phyloP scores from a whole-genome alignment of 1,140 invertebrate species.

The Pararge aegeria region DNA sequence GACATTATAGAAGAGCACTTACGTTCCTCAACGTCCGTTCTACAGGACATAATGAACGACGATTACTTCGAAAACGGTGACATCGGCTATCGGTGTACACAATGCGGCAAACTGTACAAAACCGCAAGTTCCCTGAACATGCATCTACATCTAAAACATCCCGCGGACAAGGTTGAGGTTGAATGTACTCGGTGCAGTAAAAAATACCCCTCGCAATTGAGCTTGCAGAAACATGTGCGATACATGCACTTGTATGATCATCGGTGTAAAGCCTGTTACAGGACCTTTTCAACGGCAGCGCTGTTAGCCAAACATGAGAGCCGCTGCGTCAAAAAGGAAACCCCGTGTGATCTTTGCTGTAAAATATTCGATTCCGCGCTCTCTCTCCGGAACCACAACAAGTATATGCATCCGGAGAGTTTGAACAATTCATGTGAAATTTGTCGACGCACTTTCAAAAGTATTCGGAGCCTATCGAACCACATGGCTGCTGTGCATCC shows the following conservation, averaged over 20 bases:
- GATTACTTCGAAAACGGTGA: slow-evolving; percentile 20
- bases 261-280: slow-evolving; percentile 54
- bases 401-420: slow-evolving; percentile 51
- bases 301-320: slow-evolving; percentile 34
- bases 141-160: slow-evolving; percentile 48
- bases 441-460: slow-evolving; percentile 49
- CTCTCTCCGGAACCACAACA: slow-evolving; percentile 54
- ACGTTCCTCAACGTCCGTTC: slow-evolving; percentile 44
- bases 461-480: slow-evolving; percentile 42
- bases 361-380: slow-evolving; percentile 49
- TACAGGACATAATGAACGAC: slow-evolving; percentile 47
- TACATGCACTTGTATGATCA: slow-evolving; percentile 56
- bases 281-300: slow-evolving; percentile 40
- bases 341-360: slow-evolving; percentile 43
- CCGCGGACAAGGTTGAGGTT: slow-evolving; percentile 33
- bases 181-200: slow-evolving; percentile 48
- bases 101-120: slow-evolving; percentile 56
- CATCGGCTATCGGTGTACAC: slow-evolving; percentile 29
- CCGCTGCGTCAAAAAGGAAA: slow-evolving; percentile 37
- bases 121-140: slow-evolving; percentile 41
- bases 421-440: slow-evolving; percentile 44
- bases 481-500: slow-evolving; percentile 49
- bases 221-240: slow-evolving; percentile 53
- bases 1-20: slow-evolving; percentile 52
- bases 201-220: slow-evolving; percentile 48